Base-by-base conservation (phyloP, 2,888 invertebrate species). In the Acleris emargana region DNA sequence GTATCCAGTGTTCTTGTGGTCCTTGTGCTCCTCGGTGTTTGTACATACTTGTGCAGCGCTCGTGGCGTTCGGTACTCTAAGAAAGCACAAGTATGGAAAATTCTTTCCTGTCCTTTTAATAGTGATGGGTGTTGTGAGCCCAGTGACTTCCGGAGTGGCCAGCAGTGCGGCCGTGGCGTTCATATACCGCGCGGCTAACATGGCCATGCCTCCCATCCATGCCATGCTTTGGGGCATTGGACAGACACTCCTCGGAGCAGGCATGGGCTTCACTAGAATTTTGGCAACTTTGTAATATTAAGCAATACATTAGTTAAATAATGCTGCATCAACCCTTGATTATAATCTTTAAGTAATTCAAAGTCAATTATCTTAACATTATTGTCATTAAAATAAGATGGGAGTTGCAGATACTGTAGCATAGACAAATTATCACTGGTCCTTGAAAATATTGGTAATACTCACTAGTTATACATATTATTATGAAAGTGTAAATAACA, bases 1-100 rank as follows among this genome's bases (percentile, higher is more conserved):
- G 98, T 98, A 98, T 88, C 97, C 98, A 83, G 96, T 99, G 84
- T 99, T 99, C 91, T 93, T 99, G 79, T 99, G 98, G 98, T 97
- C 97, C 68, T 93, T 99, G 80, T 97, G 98, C 86, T 98, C 98
- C 16, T 99, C 98, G 58, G 95, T 98, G 79, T 95, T 98, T 83
- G 97, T 99, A 73, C 98, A 99, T 88, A 96, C 95, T 60, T 96
- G 98, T 83, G 98, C 98, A 64, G 97, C 97, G 62, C 91, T 97
- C 61, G 97, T 99, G 73, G 97, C 98, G 55, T 98, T 99, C 84
- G 96, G 96, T 70, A 97, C 97, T 57, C 93, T 99, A 75, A 94
- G 98, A 69, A 98, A 98, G 93, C 99, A 99, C 88, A 97, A 97
- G 89, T 97, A 97, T 87, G 99, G 98, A 70, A 97, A 98, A 82